Base-by-base conservation (phyloP, 2,797 vertebrate genomes). In the Antennarius maculatus region DNA sequence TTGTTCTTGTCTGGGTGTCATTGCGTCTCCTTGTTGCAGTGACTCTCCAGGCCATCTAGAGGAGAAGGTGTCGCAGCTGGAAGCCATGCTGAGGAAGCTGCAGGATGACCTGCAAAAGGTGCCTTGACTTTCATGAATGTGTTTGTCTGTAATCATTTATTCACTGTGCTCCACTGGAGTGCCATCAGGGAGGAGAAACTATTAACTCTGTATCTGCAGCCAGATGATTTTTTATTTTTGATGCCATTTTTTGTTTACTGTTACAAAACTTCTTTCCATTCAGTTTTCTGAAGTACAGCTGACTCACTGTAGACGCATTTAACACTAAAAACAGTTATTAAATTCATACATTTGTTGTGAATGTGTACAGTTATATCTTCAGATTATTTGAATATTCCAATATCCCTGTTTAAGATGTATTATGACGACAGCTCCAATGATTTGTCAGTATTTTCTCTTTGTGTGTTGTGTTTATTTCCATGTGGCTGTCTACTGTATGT, bases 91-190 rank as follows among this genome's bases (percentile, higher is more conserved):
- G 82, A 95, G 94, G 88, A 94, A 92, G 65, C 93, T 97, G 62
- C 95, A 97, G 89, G 95, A 95, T 42, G 96, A 97, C 85, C 93
- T 97, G 81, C 94, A 95, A 90, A 95, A 94, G 96, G 96, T 97
- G 92, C 92, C 89, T 88, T 91, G 81, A 86, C 82, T 83, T 80
- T 84, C 73, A 72, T 83, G 72, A 91, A 80, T 82, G 66, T 79
- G 54, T 81, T 48, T 67, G 55, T 76, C 76, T 74, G 67, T 86
- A 61, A 53, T 58, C 37, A 61, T 69, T 34, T 83, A 87, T 85
- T 70, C 61, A 79, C 55, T 76, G 58, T 79, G 76, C 76, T 60
- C 71, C 73, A 64, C 17, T 34, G 63, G 58, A 66, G 66, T 67
- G 64, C 80, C 71, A 43, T 78, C 75, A 86, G 85, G 81, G 77